A percentile compares a stretch with the other conserved stretches of the same genome.
These are phyloP conservation scores for Archaeoteleia sp. DNA, from an alignment of 2,888 invertebrate genomes.

Conservation along the genomic window DNA sequence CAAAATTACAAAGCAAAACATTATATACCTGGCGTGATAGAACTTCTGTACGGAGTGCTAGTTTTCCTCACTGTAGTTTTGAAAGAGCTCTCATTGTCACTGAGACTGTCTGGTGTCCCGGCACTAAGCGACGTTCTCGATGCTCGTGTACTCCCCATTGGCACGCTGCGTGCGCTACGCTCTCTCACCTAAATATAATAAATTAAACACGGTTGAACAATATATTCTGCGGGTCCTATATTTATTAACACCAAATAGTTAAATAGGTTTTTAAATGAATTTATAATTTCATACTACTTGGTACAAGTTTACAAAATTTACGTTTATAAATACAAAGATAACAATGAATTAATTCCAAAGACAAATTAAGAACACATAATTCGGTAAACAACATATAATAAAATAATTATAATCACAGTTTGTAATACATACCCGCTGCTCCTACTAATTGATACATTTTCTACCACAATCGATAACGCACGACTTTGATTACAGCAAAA, in stretches of 20 bases:
- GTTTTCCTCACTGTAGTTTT: conserved; percentile 83
- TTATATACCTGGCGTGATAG: conserved; percentile 81
- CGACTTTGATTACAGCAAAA: conserved; percentile 56
- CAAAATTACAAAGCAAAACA: not conserved
- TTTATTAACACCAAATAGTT: no score
- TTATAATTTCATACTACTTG: no score
- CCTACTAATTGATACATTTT: no score
- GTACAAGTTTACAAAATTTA: no score
- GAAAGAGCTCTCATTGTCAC: conserved; percentile 89
- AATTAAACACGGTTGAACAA: not conserved
- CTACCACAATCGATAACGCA: conserved; percentile 38
- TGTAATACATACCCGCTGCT: conserved; percentile 63
- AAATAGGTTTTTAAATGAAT: no score
- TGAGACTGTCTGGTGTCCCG: conserved; percentile 91
- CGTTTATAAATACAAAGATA: no score
- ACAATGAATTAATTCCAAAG: no score
- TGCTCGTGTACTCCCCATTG: conserved; percentile 86
- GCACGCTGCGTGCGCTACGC: conserved; percentile 92
- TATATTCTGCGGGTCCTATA: no score
- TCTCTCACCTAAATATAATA: conserved; percentile 90
- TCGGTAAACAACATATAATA: conserved; percentile 1
- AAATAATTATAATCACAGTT: conserved; percentile 1
- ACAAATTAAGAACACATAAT: no score
- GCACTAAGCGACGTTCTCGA: conserved; percentile 88
- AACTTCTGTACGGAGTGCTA: conserved; percentile 79